Percentiles rank a stretch among this genome's conserved stretches.
phyloP scores from a whole-genome alignment of 1,140 invertebrate species.

The Rhopalosiphum maidis region DNA sequence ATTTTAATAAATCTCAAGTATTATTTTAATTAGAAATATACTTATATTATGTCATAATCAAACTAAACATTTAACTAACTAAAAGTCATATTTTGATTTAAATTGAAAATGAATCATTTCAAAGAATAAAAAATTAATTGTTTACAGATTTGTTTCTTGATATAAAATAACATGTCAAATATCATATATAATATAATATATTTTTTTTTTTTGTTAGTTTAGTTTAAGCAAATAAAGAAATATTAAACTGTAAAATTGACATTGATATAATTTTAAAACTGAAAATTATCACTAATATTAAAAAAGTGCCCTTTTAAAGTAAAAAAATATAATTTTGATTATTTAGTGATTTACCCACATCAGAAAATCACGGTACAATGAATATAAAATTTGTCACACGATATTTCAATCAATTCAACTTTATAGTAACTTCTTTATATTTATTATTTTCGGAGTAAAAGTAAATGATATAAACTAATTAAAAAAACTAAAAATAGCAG shows the following conservation, averaged over 20 bases:
- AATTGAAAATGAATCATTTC: neutral
- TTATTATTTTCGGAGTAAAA: neutral
- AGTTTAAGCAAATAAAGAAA: neutral
- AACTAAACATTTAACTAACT: neutral
- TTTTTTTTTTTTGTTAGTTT: neutral
- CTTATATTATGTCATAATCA: neutral
- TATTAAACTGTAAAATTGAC: neutral
- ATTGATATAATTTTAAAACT: neutral
- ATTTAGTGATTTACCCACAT: neutral
- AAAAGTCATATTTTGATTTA: neutral
- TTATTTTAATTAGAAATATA: constrained; percentile 8
- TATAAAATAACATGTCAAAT: neutral
- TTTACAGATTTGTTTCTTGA: neutral
- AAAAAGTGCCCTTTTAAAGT: neutral
- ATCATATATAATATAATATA: no score
- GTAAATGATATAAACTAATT: neutral
- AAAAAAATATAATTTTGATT: constrained; percentile 41
- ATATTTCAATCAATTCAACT: neutral
- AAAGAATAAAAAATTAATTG: neutral
- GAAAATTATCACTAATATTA: neutral
- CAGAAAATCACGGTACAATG: neutral
- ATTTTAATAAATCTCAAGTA: neutral
- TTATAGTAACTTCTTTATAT: neutral
- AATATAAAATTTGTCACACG: neutral
- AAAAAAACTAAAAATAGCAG: neutral